Percentiles rank a stretch among this genome's conserved stretches.
Evolutionary conservation across 1,140 invertebrate genomes (phyloP).

Genomic region (Ceratina australensis): DNA sequence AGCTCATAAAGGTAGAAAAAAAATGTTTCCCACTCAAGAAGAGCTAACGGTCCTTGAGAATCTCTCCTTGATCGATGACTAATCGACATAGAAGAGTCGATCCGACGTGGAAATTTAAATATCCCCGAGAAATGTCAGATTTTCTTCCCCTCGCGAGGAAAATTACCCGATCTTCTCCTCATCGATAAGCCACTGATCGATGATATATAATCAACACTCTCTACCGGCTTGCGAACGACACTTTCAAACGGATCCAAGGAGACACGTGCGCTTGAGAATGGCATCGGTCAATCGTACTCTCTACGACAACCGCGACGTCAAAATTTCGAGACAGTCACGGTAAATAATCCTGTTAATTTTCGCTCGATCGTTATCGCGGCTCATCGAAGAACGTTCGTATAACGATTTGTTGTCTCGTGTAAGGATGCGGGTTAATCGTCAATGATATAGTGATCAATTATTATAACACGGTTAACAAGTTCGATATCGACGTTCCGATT

Average conservation of each 20-base stretch:
- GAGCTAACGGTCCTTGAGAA: too few relatives aligned
- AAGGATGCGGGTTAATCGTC: too few relatives aligned
- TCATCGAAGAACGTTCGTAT: too few relatives aligned
- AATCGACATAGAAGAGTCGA: too few relatives aligned
- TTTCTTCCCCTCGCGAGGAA: neutral
- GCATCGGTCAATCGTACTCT: neutral
- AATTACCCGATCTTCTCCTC: neutral
- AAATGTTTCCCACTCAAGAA: neutral
- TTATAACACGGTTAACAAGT: neutral
- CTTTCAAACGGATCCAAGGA: neutral
- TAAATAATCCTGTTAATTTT: too few relatives aligned
- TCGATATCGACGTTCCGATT: neutral
- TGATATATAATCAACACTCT: neutral
- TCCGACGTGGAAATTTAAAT: neutral
- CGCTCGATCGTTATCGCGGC: too few relatives aligned
- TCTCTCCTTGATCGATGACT: too few relatives aligned
- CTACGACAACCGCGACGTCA: neutral
- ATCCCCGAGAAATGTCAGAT: constrained; percentile 19
- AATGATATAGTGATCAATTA: too few relatives aligned
- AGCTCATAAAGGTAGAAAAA: neutral
- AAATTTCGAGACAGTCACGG: neutral
- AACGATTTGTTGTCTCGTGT: too few relatives aligned
- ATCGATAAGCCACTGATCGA: neutral
- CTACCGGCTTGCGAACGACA: neutral
- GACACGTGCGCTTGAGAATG: neutral